phyloP scores from a whole-genome alignment of 2,888 invertebrate genomes.

The Stenichneumon culpator region DNA sequence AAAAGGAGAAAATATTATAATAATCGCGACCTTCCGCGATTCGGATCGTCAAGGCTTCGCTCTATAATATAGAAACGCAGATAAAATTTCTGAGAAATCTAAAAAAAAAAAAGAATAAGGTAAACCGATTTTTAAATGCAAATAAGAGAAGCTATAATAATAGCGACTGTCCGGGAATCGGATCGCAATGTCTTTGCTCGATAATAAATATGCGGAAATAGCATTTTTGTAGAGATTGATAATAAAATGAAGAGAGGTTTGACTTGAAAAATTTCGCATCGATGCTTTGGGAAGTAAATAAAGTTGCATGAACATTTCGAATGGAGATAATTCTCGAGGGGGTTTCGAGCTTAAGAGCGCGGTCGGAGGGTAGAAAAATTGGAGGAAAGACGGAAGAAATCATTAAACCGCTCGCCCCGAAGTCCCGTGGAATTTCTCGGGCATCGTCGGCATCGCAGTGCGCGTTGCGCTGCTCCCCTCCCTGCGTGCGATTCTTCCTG shows the following conservation, averaged over 20 bases:
- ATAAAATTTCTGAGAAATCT: background rate
- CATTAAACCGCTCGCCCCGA: background rate
- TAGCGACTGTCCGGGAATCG: too few relatives aligned
- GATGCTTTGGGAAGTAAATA: background rate
- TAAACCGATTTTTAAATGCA: too few relatives aligned
- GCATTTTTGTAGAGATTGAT: background rate
- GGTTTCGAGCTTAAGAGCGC: background rate
- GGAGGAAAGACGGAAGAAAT: constrained; percentile 4
- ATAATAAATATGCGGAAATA: background rate
- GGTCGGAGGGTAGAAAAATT: constrained; percentile 11
- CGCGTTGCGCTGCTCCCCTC: background rate
- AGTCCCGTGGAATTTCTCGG: constrained; percentile 28
- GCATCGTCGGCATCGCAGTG: constrained; percentile 7
- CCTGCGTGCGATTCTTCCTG: constrained; percentile 13
- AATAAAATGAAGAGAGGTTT: background rate
- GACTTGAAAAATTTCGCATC: background rate
- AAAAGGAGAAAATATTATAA: background rate
- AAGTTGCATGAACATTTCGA: background rate
- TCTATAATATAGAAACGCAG: background rate
- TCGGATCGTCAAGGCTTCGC: background rate
- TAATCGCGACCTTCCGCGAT: too few relatives aligned
- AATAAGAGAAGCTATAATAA: background rate
- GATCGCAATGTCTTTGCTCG: background rate
- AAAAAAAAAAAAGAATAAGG: background rate
- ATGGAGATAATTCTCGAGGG: background rate